These are phyloP conservation scores for Amazona guildingii DNA, from an alignment of 2,113 vertebrate species.

Conservation along the genomic window DNA sequence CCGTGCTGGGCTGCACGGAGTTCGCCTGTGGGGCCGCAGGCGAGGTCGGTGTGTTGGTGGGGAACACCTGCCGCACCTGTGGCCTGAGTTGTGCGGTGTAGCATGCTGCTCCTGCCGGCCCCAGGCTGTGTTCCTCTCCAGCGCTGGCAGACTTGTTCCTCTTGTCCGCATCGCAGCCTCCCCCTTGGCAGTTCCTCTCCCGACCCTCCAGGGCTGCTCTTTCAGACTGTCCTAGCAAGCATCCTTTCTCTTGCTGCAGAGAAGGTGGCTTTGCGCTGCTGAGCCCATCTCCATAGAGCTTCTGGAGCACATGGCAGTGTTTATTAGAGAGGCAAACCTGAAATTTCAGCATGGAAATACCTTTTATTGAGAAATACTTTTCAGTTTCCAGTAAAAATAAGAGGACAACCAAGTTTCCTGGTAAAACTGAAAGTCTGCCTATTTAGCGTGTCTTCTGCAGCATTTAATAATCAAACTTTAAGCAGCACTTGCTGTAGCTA, in stretches of 20 bases:
- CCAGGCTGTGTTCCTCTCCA: rapidly evolving
- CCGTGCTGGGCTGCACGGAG: rapidly evolving
- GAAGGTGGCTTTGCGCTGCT: rapidly evolving
- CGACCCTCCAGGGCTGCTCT: rapidly evolving
- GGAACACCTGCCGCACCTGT: rapidly evolving
- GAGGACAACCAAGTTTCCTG: neutral
- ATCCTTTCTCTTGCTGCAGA: neutral
- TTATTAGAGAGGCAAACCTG: neutral
- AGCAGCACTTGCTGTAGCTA: neutral
- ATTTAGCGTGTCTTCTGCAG: neutral
- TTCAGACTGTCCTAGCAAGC: neutral
- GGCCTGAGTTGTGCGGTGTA: rapidly evolving
- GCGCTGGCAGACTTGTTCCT: rapidly evolving
- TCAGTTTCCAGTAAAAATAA: rapidly evolving
- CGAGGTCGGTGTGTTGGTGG: rapidly evolving
- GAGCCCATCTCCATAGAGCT: rapidly evolving
- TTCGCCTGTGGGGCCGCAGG: rapidly evolving
- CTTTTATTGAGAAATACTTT: neutral
- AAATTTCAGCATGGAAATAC: rapidly evolving
- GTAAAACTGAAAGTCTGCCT: neutral
- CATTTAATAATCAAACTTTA: neutral
- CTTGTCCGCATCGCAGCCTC: rapidly evolving
- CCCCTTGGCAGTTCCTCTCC: rapidly evolving
- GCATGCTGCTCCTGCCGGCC: neutral
- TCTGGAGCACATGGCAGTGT: neutral